Evolutionary conservation across 1,140 invertebrate species (phyloP), one percentile per base, ranked within the genome.

Genomic region (Drosophila grimshawi): DNA sequence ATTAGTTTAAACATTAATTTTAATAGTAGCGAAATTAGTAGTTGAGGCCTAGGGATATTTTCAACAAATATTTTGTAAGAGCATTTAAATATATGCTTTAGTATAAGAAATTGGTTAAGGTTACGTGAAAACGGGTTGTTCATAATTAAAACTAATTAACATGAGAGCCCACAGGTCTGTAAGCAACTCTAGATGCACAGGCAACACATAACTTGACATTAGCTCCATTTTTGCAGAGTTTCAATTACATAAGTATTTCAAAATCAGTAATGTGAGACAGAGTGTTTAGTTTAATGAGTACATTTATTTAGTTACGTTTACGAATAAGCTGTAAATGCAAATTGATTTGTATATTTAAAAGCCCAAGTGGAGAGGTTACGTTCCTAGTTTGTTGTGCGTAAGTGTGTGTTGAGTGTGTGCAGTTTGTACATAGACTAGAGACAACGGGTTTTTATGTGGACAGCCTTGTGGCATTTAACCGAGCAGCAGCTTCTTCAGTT

Each of bases 401-500:
- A 33, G 32, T 35, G 29, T 61, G 45, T 35, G 33, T 64, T 11
- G 51, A 61, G 29, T 46, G 30, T 8, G 59, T 35, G 8, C 51
- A 30, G n/a, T 39, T 66, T 82, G 41, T 33, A 43, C 27, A 46
- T 61, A 30, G 75, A 86, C 80, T 89, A 80, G 80, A 88, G 61
- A 61, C 33, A 76, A 68, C 46, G 19, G 30, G n/a, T 43, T 7
- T 2, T 30, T 67, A 35, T 10, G 7, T 32, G 46, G 41, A 29
- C 7, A 30, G 3, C n/a, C 2, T 4, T 46, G 2, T 60, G 19
- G 32, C 30, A 8, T 65, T 65, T 91, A 92, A 10, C 91, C 91
- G 49, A 92, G 64, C 32, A 92, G 76, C 46, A 92, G 56, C 65
- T 92, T 92, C 59, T 92, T 86, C 60, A 92, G 76, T 76, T 92